Evolutionary conservation across 2,113 vertebrate genomes (phyloP), one percentile per base, ranked within the genome.

Genomic region (Dasypus novemcinctus): DNA sequence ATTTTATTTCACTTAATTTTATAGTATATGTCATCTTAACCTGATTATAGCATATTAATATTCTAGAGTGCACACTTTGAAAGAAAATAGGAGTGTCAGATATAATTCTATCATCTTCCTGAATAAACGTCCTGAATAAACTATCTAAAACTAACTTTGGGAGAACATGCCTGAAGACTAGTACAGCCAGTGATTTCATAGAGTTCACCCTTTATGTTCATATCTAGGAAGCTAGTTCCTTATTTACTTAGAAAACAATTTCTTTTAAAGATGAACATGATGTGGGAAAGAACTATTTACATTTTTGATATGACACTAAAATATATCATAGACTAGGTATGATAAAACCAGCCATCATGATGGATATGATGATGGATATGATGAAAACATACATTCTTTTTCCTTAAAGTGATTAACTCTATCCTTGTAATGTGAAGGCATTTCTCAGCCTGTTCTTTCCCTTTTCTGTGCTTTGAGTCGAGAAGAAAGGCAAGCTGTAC

Each of bases 371-470:
- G n/a, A n/a, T 57, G 69, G 1, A 92, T 63, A 38, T 90, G 27
- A 27, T 79, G 71, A 95, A 93, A 95, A 87, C 11, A 41, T 5
- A 66, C 46, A 13, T 95, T 84, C 7, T 20, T 93, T 90, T 92
- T 72, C 57, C n/a, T 61, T 82, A 85, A 82, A 63, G 61, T 72
- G 20, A 81, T 36, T 90, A 83, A 52, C 18, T 76, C 8, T 69
- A 71, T n/a, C 29, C 20, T 78, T 46, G 46, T n/a, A 61, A 63
- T 33, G 1, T 82, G n/a, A 92, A 66, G n/a, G 6, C 33, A 46
- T 81, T 87, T 86, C 23, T 68, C 81, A 76, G 41, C 9, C 29
- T 83, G 52, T 91, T 36, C 36, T 86, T 75, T 91, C 17, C 15
- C 7, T 2, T 91, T 66, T 66, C 7, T 69, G 49, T 69, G n/a